These are phyloP conservation scores for Linhomoeus sp. DNA, from an alignment of 2,888 invertebrate genomes.

Conservation along the genomic window DNA sequence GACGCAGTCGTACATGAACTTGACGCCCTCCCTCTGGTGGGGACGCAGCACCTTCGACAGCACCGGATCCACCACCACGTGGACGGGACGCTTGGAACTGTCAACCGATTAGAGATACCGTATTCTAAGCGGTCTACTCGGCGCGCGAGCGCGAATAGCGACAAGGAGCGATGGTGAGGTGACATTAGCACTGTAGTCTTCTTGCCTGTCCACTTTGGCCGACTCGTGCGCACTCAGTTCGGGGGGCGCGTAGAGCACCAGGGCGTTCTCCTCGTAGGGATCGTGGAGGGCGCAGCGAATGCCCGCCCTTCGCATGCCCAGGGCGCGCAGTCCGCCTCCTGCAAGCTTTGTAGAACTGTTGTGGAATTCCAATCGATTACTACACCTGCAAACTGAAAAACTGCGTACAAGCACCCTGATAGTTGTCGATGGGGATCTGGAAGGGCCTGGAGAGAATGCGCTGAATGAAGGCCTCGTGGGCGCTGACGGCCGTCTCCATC, in stretches of 20 bases:
- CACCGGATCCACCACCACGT: constrained; percentile 89
- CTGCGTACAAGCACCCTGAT: constrained; percentile 36
- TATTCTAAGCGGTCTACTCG: background rate
- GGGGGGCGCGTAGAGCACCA: constrained; percentile 68
- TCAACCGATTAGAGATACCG: background rate
- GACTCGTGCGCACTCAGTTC: constrained; percentile 64
- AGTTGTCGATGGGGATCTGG: constrained; percentile 75
- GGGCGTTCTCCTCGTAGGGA: constrained; percentile 70
- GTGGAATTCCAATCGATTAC: no score
- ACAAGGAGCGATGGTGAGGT: background rate
- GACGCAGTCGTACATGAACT: constrained; percentile 98
- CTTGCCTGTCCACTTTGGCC: constrained; percentile 51
- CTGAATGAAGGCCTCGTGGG: constrained; percentile 55
- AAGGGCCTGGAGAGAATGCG: constrained; percentile 62
- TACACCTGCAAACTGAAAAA: no score
- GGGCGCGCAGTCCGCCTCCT: constrained; percentile 42
- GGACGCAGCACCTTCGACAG: constrained; percentile 73
- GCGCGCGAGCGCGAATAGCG: background rate
- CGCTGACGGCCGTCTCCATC: background rate
- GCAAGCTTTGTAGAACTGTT: no score
- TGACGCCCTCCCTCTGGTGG: constrained; percentile 95
- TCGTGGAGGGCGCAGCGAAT: constrained; percentile 58
- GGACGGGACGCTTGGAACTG: constrained; percentile 41
- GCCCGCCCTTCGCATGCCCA: constrained; percentile 51
- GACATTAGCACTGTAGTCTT: background rate